A percentile compares a stretch with the other conserved stretches of the same genome.
Conservation (phyloP, 2,113 vertebrate genomes). For the Mirza zaza region DNA sequence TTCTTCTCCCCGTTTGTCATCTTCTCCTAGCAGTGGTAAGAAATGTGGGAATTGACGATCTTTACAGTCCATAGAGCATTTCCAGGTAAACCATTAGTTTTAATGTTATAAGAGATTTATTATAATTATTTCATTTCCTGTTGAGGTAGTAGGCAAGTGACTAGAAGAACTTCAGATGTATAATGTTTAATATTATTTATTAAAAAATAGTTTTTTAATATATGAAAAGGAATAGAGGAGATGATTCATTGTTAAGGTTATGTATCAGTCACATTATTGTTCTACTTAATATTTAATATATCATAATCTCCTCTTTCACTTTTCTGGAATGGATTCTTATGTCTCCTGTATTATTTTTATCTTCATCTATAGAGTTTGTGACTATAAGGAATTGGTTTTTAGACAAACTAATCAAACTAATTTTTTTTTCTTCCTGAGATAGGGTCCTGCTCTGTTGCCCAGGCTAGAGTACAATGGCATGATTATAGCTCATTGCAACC, state of each 20-base stretch:
- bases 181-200: conserved; percentile 36
- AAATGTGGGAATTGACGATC: not conserved
- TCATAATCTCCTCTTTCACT: not conserved
- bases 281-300: conserved; percentile 22
- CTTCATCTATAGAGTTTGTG: not conserved
- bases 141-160: conserved; percentile 4
- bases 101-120: not conserved
- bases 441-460: too few species aligned
- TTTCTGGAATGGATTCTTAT: conserved; percentile 30
- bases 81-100: conserved; percentile 45
- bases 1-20: not conserved
- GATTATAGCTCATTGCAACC: too few species aligned
- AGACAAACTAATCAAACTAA: not conserved
- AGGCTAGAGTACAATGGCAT: too few species aligned
- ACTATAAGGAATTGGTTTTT: conserved; percentile 3
- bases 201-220: conserved; percentile 27
- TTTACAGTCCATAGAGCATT: conserved; percentile 38
- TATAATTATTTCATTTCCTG: conserved; percentile 27
- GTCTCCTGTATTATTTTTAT: conserved; percentile 1
- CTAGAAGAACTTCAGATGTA: not conserved
- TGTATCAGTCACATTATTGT: not conserved
- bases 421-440: too few species aligned
- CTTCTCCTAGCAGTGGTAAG: not conserved
- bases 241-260: conserved; percentile 5
- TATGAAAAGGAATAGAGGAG: conserved; percentile 37